Evolutionary conservation across 2,888 invertebrate species (phyloP).

Genomic region (Hydrotaea cyrtoneurina): DNA sequence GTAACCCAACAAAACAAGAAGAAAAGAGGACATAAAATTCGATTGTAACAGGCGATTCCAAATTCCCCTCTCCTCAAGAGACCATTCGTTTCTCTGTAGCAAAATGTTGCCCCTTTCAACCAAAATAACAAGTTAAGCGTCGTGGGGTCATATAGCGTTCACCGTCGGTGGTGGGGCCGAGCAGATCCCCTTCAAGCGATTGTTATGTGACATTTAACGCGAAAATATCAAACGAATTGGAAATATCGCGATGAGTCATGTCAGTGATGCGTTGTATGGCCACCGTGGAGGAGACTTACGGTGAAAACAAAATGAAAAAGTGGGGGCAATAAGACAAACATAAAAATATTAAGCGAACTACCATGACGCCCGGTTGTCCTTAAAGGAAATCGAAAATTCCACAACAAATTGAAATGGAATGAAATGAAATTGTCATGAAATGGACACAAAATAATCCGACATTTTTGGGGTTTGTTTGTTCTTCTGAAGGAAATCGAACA

Average conservation of each 20-base stretch:
- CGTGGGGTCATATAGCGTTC: not conserved
- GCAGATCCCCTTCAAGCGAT: not conserved
- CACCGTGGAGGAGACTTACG: not conserved
- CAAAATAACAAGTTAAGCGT: not conserved
- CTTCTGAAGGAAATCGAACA: conserved; percentile 27
- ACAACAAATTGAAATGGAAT: not conserved
- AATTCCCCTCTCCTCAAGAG: not conserved
- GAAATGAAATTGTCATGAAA: conserved; percentile 8
- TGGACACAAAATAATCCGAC: conserved; percentile 4
- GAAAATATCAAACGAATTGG: conserved; percentile 41
- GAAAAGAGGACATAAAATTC: not conserved
- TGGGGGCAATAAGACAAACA: not conserved
- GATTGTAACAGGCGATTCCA: not conserved
- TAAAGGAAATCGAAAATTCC: too few species aligned
- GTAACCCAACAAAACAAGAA: not conserved
- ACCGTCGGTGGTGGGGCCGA: not conserved
- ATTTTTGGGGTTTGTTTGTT: not conserved
- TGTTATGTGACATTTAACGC: conserved; percentile 23
- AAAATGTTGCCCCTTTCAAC: not conserved
- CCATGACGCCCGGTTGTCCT: too few species aligned
- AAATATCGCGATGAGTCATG: not conserved
- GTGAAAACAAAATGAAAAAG: not conserved
- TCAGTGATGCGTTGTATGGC: not conserved
- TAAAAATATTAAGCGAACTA: too few species aligned
- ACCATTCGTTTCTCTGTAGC: not conserved